Conservation (phyloP, 2,113 vertebrate genomes). For the Willisornis vidua region DNA sequence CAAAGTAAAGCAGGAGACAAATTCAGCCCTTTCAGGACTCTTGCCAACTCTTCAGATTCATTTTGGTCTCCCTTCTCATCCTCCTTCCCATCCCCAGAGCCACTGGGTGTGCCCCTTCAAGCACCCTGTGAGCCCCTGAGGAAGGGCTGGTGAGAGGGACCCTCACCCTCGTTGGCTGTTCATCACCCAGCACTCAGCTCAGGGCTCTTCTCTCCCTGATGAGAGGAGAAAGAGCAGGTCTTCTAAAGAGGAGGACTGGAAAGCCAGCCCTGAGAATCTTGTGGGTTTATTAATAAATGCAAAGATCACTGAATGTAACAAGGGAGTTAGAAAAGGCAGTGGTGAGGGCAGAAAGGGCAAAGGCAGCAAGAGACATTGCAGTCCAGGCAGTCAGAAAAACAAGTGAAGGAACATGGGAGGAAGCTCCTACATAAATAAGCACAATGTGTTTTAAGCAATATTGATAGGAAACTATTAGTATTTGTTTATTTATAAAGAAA, state of each 20-base stretch:
- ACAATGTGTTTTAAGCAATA: not conserved
- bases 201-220: not conserved
- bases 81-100: not conserved
- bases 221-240: not conserved
- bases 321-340: not conserved
- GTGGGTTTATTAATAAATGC: rapidly evolving
- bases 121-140: not conserved
- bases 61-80: not conserved
- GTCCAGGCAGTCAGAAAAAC: not conserved
- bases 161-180: rapidly evolving
- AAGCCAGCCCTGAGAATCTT: not conserved
- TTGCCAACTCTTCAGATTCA: rapidly evolving
- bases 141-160: not conserved
- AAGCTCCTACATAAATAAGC: not conserved
- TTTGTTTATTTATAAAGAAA: not conserved
- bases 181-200: not conserved
- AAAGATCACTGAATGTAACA: not conserved
- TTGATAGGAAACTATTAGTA: not conserved
- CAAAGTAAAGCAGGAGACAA: not conserved
- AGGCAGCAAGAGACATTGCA: not conserved
- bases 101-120: rapidly evolving
- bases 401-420: not conserved
- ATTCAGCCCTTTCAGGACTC: not conserved
- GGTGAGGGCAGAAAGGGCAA: not conserved
- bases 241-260: not conserved